phyloP scores from a whole-genome alignment of 2,113 vertebrate genomes.

The Cairina moschata region DNA sequence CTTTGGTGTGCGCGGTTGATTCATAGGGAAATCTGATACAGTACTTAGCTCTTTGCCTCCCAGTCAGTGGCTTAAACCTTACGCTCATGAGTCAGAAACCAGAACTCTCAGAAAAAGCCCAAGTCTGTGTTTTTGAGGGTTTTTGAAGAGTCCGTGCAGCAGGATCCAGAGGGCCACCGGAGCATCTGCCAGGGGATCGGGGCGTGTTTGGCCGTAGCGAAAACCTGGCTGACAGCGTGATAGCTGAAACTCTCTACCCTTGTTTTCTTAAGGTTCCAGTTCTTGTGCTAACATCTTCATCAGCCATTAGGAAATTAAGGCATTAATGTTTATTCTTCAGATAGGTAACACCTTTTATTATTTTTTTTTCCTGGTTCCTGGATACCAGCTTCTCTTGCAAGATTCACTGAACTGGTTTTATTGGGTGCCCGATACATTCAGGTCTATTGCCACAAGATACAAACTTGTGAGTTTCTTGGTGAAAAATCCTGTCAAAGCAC shows the following conservation, averaged over 20 bases:
- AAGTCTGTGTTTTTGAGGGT: constrained; percentile 48
- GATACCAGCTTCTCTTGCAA: neutral
- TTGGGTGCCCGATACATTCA: neutral
- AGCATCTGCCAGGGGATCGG: neutral
- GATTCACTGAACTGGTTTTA: neutral
- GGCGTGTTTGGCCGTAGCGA: neutral
- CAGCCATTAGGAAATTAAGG: neutral
- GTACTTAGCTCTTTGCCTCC: constrained; percentile 51
- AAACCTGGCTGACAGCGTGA: neutral
- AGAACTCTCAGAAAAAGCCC: constrained; percentile 33
- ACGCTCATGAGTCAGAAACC: constrained; percentile 56
- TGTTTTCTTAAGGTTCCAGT: neutral
- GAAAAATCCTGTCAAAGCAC: neutral
- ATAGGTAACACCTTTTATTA: neutral
- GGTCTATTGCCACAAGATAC: neutral
- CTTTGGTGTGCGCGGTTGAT: constrained; percentile 61
- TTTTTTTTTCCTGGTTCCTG: rapidly evolving
- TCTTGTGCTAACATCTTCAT: neutral
- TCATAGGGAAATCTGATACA: constrained; percentile 74
- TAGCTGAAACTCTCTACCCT: neutral
- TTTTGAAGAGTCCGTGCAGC: constrained; percentile 17
- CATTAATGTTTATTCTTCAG: neutral
- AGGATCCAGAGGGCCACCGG: neutral
- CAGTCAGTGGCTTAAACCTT: constrained; percentile 44
- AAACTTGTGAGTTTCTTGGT: neutral